Percentiles rank a stretch among this genome's conserved stretches.
These are phyloP conservation scores for Manis crassicaudata DNA, from an alignment of 2,797 vertebrate species.

Conservation along the genomic window DNA sequence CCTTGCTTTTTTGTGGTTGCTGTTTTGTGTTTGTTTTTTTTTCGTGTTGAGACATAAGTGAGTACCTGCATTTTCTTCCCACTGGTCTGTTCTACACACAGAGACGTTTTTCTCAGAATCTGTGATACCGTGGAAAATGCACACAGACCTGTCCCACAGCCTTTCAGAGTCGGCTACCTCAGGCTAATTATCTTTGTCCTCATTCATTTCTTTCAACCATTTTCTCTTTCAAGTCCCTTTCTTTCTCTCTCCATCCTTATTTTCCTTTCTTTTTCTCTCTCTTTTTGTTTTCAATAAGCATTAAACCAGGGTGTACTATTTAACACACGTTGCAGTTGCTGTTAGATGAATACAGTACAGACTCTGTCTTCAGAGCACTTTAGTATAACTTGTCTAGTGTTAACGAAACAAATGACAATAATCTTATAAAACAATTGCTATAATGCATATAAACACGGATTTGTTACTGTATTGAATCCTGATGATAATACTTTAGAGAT, in stretches of 20 bases:
- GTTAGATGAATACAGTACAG: background rate
- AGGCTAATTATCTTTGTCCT: background rate
- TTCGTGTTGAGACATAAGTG: background rate
- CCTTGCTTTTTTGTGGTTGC: background rate
- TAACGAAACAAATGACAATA: background rate
- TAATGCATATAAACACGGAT: background rate
- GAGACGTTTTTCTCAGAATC: too few species aligned
- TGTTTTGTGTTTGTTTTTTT: background rate
- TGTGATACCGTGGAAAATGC: background rate
- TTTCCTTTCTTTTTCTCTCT: background rate
- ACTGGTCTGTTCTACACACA: too few species aligned
- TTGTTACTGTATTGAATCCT: background rate
- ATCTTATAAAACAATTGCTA: background rate
- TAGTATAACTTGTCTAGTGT: background rate
- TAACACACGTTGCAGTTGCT: background rate
- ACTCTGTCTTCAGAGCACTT: background rate
- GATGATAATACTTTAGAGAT: background rate
- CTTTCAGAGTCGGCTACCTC: too few species aligned
- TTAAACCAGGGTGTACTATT: background rate
- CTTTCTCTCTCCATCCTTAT: background rate
- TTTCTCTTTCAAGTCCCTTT: background rate
- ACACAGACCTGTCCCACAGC: background rate
- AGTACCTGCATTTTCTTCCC: background rate
- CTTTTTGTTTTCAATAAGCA: background rate
- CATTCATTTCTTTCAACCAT: rapidly evolving